Conservation (phyloP, 1,140 invertebrate genomes). For the Phthorimaea operculella region DNA sequence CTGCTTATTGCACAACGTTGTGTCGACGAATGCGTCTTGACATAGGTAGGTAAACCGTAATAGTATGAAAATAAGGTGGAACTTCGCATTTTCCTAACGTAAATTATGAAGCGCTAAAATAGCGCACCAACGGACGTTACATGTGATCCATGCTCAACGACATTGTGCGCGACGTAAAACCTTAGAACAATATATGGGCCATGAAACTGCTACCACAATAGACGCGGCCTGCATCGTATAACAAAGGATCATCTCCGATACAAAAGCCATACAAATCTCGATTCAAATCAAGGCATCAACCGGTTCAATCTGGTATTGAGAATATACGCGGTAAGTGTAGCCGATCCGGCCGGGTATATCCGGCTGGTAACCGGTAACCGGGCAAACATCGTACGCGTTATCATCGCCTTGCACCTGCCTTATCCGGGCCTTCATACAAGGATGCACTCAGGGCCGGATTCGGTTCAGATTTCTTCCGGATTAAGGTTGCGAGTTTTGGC, state of each 20-base stretch:
- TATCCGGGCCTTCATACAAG: constrained; percentile 20
- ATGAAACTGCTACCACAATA: neutral
- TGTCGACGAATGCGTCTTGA: no score
- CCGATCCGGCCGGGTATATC: constrained; percentile 17
- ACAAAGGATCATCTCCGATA: neutral
- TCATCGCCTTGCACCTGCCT: constrained; percentile 43
- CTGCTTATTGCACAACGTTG: no score
- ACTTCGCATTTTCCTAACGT: no score
- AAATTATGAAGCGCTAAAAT: no score
- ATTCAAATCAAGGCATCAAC: constrained; percentile 3
- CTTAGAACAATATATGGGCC: neutral
- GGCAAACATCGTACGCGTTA: constrained; percentile 34
- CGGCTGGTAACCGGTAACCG: constrained; percentile 21
- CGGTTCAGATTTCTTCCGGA: neutral
- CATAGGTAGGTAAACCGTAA: no score
- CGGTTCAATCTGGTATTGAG: constrained; percentile 19
- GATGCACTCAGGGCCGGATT: constrained; percentile 10
- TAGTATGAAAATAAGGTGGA: no score
- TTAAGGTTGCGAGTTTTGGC: no score
- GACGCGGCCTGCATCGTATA: neutral
- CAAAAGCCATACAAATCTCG: constrained; percentile 4
- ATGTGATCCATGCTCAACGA: no score
- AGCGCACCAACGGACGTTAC: no score
- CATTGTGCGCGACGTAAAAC: no score
- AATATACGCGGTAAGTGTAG: constrained; percentile 20